Conservation (phyloP, 2,888 invertebrate genomes). For the Muschampia plurimacula region DNA sequence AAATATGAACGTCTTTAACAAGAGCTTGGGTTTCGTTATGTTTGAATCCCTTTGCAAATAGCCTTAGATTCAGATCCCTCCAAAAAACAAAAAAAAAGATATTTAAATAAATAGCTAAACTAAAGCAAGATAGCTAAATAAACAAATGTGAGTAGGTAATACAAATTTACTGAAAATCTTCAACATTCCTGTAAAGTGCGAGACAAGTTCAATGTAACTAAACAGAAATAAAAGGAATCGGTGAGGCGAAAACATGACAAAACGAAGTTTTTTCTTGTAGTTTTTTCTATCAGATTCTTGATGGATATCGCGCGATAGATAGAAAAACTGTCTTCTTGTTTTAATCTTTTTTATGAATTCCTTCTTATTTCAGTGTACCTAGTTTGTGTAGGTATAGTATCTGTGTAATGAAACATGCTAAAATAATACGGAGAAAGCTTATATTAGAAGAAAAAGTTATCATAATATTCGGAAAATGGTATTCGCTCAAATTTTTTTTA, state of each 20-base stretch:
- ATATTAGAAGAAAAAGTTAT: too few relatives aligned
- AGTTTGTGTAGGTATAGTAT: too few relatives aligned
- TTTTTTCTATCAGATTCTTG: slow-evolving; percentile 7
- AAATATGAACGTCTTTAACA: too few relatives aligned
- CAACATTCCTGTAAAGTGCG: neutral
- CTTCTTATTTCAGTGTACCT: neutral
- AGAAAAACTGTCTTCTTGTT: neutral
- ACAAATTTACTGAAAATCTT: neutral
- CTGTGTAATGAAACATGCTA: too few relatives aligned
- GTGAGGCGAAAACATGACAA: neutral
- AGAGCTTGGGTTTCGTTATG: too few relatives aligned
- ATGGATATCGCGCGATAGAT: neutral
- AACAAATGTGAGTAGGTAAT: neutral
- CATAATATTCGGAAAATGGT: too few relatives aligned
- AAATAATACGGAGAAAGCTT: too few relatives aligned
- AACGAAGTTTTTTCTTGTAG: neutral
- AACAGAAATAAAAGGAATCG: neutral
- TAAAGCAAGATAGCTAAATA: neutral
- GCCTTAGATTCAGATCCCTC: too few relatives aligned
- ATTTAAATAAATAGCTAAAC: too few relatives aligned
- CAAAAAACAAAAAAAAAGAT: too few relatives aligned
- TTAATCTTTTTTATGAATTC: neutral
- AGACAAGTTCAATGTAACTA: slow-evolving; percentile 1
- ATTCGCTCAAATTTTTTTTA: too few relatives aligned
- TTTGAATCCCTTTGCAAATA: too few relatives aligned